Conservation (phyloP, 2,888 invertebrate genomes). For the Drosophila lutescens region DNA sequence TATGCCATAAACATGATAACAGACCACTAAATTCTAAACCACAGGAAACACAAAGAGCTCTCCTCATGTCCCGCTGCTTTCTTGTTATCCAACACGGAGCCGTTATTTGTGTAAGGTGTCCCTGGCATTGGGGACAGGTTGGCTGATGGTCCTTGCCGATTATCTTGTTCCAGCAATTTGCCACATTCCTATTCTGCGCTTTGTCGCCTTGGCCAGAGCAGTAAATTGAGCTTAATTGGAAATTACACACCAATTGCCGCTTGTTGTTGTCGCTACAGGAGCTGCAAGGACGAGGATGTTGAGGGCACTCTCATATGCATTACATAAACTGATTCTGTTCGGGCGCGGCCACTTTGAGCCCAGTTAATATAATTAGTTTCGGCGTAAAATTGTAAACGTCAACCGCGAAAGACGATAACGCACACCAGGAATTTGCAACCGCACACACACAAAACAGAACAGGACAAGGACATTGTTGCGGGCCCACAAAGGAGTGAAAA, state of each 20-base stretch:
- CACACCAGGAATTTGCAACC: conserved; percentile 15
- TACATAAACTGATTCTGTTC: conserved; percentile 68
- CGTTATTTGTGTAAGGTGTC: conserved; percentile 21
- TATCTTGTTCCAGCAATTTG: conserved; percentile 42
- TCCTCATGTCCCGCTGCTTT: background rate
- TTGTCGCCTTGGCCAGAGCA: conserved; percentile 24
- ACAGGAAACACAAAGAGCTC: background rate
- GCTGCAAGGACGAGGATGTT: conserved; percentile 6
- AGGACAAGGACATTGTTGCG: conserved; percentile 41
- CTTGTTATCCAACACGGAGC: conserved; percentile 11
- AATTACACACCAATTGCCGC: conserved; percentile 66
- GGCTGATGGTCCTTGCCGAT: conserved; percentile 22
- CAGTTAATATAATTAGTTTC: conserved; percentile 74
- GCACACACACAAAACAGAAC: conserved; percentile 1
- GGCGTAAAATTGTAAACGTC: conserved; percentile 70
- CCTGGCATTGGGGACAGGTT: background rate
- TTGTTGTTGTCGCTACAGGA: background rate
- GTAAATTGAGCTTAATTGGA: conserved; percentile 77
- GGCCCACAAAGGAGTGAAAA: conserved; percentile 53
- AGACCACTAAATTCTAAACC: background rate
- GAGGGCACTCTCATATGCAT: conserved; percentile 66
- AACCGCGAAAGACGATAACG: conserved; percentile 51
- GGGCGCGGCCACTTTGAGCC: conserved; percentile 28
- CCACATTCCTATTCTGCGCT: conserved; percentile 30
- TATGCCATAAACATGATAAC: background rate